Conservation (phyloP, 2,113 vertebrate genomes). For the Murina feae region DNA sequence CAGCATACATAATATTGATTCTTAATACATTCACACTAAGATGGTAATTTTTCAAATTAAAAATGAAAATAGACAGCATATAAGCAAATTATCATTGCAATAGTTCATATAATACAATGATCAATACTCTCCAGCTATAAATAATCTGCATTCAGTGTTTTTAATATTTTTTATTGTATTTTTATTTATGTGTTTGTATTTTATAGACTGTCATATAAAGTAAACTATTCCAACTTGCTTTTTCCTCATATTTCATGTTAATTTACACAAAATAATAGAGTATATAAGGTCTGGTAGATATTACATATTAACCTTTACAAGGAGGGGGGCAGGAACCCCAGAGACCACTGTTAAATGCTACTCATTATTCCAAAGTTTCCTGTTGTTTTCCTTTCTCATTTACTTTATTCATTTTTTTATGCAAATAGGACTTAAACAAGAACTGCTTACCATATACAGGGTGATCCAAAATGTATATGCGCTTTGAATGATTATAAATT, state of each 20-base stretch:
- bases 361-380: not conserved
- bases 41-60: not conserved
- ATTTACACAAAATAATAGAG: not conserved
- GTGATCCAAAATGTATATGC: too few relatives aligned
- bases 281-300: not conserved
- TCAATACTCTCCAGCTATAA: not conserved
- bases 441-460: not conserved
- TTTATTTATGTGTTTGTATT: not conserved
- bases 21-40: not conserved
- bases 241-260: not conserved
- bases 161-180: not conserved
- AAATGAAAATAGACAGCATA: not conserved
- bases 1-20: not conserved
- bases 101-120: not conserved
- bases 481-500: too few relatives aligned
- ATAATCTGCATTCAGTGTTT: not conserved
- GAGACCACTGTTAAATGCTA: not conserved
- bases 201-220: not conserved
- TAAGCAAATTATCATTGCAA: not conserved
- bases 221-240: not conserved
- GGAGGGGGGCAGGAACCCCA: not conserved
- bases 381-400: not conserved
- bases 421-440: not conserved
- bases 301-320: not conserved
- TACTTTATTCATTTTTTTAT: not conserved